Conservation (phyloP, 2,113 vertebrate species). For the Galeopterus variegatus region DNA sequence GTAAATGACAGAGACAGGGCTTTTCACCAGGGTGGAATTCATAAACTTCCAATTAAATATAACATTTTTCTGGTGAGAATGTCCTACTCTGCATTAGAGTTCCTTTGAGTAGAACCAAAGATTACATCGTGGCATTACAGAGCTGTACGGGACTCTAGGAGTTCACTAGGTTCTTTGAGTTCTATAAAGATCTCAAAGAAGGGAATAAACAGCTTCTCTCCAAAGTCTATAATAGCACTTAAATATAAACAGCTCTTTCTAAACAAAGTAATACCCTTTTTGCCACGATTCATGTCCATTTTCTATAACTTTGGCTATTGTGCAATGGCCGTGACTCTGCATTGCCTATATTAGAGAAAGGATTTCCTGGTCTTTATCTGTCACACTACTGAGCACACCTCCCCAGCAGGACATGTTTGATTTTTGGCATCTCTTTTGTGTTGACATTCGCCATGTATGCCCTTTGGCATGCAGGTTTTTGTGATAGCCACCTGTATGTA, state of each 20-base stretch:
- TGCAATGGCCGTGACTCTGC: not conserved
- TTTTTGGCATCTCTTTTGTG: not conserved
- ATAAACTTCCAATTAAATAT: constrained; percentile 17
- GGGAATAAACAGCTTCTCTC: not conserved
- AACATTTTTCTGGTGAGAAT: not conserved
- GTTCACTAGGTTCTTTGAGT: not conserved
- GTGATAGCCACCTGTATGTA: not conserved
- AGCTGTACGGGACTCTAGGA: not conserved
- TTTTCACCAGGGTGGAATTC: not conserved
- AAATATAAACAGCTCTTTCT: constrained; percentile 31
- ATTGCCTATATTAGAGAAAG: not conserved
- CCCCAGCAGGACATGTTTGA: not conserved
- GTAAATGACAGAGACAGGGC: not conserved
- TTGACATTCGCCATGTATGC: not conserved
- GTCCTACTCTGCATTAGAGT: not conserved
- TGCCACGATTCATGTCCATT: not conserved
- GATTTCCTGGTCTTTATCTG: not conserved
- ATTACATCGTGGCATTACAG: not conserved
- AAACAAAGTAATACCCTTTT: not conserved
- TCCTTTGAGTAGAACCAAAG: not conserved
- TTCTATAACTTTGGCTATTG: not conserved
- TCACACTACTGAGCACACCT: not conserved
- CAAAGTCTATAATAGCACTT: not conserved
- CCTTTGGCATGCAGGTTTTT: not conserved
- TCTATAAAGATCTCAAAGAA: constrained; percentile 42